phyloP scores from a whole-genome alignment of 2,888 invertebrate species.

The Tipula lateralis region DNA sequence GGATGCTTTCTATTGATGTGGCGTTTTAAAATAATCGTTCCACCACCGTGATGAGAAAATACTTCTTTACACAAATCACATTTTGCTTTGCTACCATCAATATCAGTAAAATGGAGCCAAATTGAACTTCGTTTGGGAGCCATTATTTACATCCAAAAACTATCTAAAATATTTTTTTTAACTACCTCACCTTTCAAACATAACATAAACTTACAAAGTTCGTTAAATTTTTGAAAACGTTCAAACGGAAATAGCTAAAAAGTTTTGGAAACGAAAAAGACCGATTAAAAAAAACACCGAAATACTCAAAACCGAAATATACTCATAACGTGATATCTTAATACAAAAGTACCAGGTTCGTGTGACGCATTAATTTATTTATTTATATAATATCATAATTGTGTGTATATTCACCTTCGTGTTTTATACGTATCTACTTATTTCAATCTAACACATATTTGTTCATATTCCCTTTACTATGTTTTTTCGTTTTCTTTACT shows the following conservation, averaged over 20 bases:
- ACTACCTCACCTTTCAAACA: slow-evolving; percentile 19
- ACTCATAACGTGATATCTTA: not conserved
- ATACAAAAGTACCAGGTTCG: not conserved
- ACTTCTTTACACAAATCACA: slow-evolving; percentile 27
- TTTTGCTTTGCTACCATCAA: not conserved
- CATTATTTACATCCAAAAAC: slow-evolving; percentile 15
- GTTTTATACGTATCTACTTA: slow-evolving; percentile 13
- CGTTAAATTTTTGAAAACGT: slow-evolving; percentile 26
- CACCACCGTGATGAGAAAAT: slow-evolving; percentile 26
- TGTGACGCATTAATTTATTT: not conserved
- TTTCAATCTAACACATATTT: slow-evolving; percentile 5
- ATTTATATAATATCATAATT: not conserved
- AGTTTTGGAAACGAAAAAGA: slow-evolving; percentile 27
- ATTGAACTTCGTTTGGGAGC: slow-evolving; percentile 20
- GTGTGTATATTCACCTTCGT: not conserved
- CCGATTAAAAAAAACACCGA: not conserved
- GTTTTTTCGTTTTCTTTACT: not conserved
- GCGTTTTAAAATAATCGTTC: slow-evolving; percentile 25
- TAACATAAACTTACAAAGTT: not conserved
- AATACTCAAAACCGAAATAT: not conserved
- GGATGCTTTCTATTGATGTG: slow-evolving; percentile 26
- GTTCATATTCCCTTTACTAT: slow-evolving; percentile 26
- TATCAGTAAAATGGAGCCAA: slow-evolving; percentile 25
- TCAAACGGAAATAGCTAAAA: not conserved
- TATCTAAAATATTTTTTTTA: slow-evolving; percentile 13